Evolutionary conservation across 2,888 invertebrate genomes (phyloP).

Genomic region (Drosophila mercatorum): DNA sequence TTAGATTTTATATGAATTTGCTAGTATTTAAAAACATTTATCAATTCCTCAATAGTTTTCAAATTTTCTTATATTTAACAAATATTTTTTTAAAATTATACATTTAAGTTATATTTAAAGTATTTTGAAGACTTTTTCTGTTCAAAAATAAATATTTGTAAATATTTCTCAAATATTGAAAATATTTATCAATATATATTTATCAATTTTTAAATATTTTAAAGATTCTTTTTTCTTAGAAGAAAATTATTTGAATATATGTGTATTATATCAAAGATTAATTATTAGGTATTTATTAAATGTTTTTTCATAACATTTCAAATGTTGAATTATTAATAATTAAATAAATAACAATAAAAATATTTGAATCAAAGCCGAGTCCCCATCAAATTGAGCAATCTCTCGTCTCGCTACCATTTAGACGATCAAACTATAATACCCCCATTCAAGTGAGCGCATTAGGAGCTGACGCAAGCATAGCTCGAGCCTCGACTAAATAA

Average conservation of each 20-base stretch:
- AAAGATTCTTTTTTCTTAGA: no score
- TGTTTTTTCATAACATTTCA: no score
- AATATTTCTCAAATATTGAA: background rate
- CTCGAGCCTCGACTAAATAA: constrained; percentile 35
- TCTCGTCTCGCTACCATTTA: background rate
- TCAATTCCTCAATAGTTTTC: background rate
- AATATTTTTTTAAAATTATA: no score
- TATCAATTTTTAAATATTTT: background rate
- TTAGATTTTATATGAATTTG: background rate
- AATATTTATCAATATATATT: background rate
- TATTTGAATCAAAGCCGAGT: background rate
- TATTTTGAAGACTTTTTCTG: no score
- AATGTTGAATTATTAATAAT: background rate
- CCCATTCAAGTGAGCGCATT: constrained; percentile 2
- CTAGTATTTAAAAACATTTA: background rate
- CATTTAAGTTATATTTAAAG: no score
- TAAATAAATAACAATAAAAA: background rate
- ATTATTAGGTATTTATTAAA: background rate
- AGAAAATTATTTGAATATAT: background rate
- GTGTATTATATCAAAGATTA: no score
- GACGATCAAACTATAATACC: background rate
- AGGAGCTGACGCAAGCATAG: constrained; percentile 27
- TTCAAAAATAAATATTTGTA: no score
- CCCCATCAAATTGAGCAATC: background rate
- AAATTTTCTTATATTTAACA: no score